A percentile compares a stretch with the other conserved stretches of the same genome.
Conservation (phyloP, 35 echinoderm and acorn worm genomes). For the Hemicentrotus pulcherrimus region DNA sequence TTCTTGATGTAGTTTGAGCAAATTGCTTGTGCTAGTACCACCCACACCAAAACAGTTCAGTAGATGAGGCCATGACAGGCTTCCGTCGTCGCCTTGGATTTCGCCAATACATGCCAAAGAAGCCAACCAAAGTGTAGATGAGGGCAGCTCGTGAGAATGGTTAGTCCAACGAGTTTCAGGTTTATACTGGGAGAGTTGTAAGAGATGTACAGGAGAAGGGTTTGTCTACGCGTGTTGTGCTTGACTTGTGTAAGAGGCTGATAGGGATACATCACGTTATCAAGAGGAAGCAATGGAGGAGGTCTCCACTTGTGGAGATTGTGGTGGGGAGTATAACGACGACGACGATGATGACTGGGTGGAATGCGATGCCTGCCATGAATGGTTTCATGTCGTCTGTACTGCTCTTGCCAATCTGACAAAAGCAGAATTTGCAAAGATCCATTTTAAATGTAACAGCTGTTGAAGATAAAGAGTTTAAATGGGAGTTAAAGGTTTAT, state of each 20-base stretch:
- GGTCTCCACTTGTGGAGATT: too few species aligned
- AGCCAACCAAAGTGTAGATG: constrained; percentile 7
- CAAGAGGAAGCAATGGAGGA: too few species aligned
- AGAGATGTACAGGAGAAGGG: neutral
- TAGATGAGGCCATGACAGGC: neutral
- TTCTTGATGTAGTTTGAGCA: neutral
- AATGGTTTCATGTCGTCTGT: too few species aligned
- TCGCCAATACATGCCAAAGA: neutral
- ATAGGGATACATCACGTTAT: too few species aligned
- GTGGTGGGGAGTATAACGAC: too few species aligned
- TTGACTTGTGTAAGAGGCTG: neutral
- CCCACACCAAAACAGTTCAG: neutral
- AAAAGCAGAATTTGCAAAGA: too few species aligned
- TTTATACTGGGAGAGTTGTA: neutral
- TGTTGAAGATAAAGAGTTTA: neutral
- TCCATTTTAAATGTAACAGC: too few species aligned
- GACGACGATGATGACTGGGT: too few species aligned
- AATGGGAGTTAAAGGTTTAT: neutral
- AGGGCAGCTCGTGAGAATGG: neutral
- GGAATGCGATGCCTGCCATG: too few species aligned
- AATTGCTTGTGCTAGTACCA: neutral
- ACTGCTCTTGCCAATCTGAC: too few species aligned
- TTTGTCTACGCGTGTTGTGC: neutral
- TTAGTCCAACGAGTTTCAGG: neutral
- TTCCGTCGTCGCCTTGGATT: neutral